Evolutionary conservation across 2,888 invertebrate species (phyloP).

Genomic region (Choreutis nemorana): DNA sequence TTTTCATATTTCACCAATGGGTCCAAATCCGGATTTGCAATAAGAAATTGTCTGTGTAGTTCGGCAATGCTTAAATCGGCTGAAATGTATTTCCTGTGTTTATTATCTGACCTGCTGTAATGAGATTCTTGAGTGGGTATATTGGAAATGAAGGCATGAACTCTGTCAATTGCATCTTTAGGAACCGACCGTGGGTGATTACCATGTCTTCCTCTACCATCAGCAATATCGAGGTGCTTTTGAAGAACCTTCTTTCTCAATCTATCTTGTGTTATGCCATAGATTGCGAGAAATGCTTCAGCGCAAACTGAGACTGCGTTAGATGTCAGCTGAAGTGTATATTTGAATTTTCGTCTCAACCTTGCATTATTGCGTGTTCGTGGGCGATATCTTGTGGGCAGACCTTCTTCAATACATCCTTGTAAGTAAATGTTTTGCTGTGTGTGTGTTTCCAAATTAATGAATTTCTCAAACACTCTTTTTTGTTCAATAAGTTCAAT

Average conservation of each 20-base stretch:
- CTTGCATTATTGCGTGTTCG: too few relatives aligned
- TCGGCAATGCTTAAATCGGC: background rate
- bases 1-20: slow-evolving; percentile 1
- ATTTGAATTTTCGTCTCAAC: too few relatives aligned
- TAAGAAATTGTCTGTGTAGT: too few relatives aligned
- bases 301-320: background rate
- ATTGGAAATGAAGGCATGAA: background rate
- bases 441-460: too few relatives aligned
- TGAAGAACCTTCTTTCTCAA: slow-evolving; percentile 1
- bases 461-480: too few relatives aligned
- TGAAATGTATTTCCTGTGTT: slow-evolving; percentile 1
- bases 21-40: too few relatives aligned
- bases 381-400: too few relatives aligned
- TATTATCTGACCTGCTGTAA: slow-evolving; percentile 1
- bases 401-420: too few relatives aligned
- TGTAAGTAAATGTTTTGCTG: too few relatives aligned
- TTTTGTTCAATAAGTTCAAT: too few relatives aligned
- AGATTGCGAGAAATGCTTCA: background rate
- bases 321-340: too few relatives aligned
- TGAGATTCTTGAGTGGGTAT: background rate
- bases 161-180: background rate
- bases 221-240: slow-evolving; percentile 1
- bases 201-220: slow-evolving; percentile 1
- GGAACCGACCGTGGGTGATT: slow-evolving; percentile 1
- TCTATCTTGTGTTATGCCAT: slow-evolving; percentile 1